Evolutionary conservation across 1,140 invertebrate species (phyloP), one percentile per base, ranked within the genome.

Genomic region (Heterodera schachtii): DNA sequence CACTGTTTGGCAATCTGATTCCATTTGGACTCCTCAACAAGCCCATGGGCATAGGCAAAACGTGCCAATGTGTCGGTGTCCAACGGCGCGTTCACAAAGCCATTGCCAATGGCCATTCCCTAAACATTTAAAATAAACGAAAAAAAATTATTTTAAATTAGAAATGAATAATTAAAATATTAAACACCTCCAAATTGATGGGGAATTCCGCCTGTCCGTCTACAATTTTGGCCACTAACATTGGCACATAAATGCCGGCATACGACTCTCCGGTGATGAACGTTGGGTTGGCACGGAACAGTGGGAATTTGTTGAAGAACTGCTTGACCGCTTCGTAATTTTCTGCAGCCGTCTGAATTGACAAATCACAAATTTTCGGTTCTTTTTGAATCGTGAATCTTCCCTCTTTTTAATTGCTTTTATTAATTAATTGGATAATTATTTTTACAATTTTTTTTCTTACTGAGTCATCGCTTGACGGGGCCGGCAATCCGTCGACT

Each of bases 221-320:
- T 21, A 92, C 79, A 3, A 92, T 87, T 69, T 88, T 84, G 8
- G 89, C 86, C 19, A 91, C 88, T 67, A 92, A 83, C n/a, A 92
- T 92, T 43, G 91, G 91, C 21, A 92, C 82, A 78, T 91, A 91
- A 52, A 91, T 85, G 88, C 75, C 82, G 64, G 75, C 91, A 85
- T 91, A 91, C 47, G 86, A 89, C 85, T 91, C 91, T 21, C 91
- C 92, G 52, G 90, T 90, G 44, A 92, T 86, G 79, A 90, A 92
- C 60, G 92, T 91, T 19, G 86, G 83, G 73, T 88, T 91, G 8
- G 86, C 85, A 43, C 83, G 83, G 82, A 90, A 92, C 81, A 92
- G 89, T 19, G 92, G 91, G 85, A 91, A 93, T 82, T 92, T 91
- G 13, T 78, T 75, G 82, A 92, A 91, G 87, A 92, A 92, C 78